A percentile compares a stretch with the other conserved stretches of the same genome.
phyloP scores from a whole-genome alignment of 2,797 vertebrate species.

The Pogoniulus pusillus region DNA sequence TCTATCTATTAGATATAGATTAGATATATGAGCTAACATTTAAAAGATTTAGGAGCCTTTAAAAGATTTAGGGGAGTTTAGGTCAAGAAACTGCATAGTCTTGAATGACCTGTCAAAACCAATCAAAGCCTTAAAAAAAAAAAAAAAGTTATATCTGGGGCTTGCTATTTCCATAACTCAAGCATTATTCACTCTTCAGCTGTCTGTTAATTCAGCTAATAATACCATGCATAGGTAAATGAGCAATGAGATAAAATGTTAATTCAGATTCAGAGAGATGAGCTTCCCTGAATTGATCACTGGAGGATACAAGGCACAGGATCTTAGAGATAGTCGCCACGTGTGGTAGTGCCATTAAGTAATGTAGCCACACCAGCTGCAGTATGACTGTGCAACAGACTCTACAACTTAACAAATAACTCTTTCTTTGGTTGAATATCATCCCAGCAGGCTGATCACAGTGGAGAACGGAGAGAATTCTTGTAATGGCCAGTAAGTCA shows the following conservation, averaged over 20 bases:
- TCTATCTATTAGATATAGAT: not conserved
- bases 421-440: not conserved
- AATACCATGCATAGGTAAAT: constrained; percentile 4
- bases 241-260: constrained; percentile 25
- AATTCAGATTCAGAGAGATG: constrained; percentile 38
- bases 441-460: not conserved
- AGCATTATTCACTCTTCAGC: not conserved
- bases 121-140: not conserved
- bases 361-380: not conserved
- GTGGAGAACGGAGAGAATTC: not conserved
- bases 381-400: not conserved
- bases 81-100: not conserved
- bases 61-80: not conserved
- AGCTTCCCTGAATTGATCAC: not conserved
- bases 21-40: not conserved
- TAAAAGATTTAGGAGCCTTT: not conserved
- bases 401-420: constrained; percentile 21
- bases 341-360: not conserved
- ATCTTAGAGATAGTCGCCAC: not conserved
- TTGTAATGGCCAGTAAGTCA: not conserved
- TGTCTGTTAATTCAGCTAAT: constrained; percentile 25
- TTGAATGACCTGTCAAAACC: not conserved
- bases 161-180: constrained; percentile 6
- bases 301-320: not conserved
- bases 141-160: not conserved